phyloP scores from a whole-genome alignment of 2,888 invertebrate genomes.

The Alentia gelatinosa region DNA sequence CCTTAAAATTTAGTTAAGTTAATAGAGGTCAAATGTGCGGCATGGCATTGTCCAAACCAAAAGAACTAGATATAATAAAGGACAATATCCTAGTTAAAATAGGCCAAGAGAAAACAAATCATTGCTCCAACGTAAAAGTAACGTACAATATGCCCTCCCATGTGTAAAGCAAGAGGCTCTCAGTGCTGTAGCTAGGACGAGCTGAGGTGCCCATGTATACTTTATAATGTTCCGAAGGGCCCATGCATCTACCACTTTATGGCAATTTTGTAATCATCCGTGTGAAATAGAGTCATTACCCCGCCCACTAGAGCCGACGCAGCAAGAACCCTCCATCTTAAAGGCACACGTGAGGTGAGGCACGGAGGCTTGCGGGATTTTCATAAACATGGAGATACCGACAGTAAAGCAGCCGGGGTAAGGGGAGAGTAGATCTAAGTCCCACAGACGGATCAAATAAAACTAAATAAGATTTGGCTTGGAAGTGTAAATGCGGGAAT shows the following conservation, averaged over 20 bases:
- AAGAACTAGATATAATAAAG: too few relatives aligned
- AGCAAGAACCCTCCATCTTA: neutral
- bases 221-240: neutral
- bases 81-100: too few relatives aligned
- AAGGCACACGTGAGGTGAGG: neutral
- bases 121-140: too few relatives aligned
- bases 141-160: too few relatives aligned
- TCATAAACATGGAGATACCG: neutral
- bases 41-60: too few relatives aligned
- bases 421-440: too few relatives aligned
- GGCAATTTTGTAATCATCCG: neutral
- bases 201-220: neutral
- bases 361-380: neutral
- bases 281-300: neutral
- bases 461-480: neutral
- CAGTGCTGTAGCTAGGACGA: neutral
- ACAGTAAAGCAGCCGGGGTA: neutral
- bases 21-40: too few relatives aligned
- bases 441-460: neutral
- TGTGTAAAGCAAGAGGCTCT: neutral
- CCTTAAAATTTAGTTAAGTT: too few relatives aligned
- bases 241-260: conserved; percentile 4
- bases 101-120: too few relatives aligned
- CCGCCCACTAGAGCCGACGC: neutral
- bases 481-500: neutral